phyloP scores from a whole-genome alignment of 2,797 vertebrate genomes.

The Chelidonichthys spinosus region DNA sequence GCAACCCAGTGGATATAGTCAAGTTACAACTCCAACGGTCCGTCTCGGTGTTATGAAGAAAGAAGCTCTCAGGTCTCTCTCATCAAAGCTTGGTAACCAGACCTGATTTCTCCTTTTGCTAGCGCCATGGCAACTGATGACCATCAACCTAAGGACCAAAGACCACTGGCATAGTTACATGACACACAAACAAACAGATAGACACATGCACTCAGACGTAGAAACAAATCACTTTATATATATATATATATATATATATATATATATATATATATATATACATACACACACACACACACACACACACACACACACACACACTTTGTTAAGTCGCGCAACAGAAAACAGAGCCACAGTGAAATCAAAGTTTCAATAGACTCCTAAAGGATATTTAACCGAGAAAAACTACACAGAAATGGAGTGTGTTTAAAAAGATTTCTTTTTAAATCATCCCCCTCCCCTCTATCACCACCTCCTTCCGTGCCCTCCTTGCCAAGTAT shows the following conservation, averaged over 20 bases:
- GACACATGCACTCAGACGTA: neutral
- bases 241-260: no score
- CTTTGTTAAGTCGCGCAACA: constrained; percentile 44
- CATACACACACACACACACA: no score
- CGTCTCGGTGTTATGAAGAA: constrained; percentile 55
- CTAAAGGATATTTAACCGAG: constrained; percentile 41
- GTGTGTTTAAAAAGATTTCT: constrained; percentile 61
- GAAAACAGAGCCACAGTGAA: constrained; percentile 5
- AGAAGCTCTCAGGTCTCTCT: constrained; percentile 60
- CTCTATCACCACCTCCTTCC: constrained; percentile 66
- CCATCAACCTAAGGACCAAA: constrained; percentile 57
- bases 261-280: no score
- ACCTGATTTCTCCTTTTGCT: constrained; percentile 58
- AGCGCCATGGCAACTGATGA: constrained; percentile 67
- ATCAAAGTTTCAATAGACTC: constrained; percentile 57
- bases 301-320: neutral
- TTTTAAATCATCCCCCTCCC: constrained; percentile 54
- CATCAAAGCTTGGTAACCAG: constrained; percentile 64
- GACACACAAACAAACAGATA: constrained; percentile 40
- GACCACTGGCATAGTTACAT: constrained; percentile 52
- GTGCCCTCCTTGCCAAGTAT: constrained; percentile 81
- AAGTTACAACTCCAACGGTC: constrained; percentile 36
- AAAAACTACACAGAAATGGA: constrained; percentile 49
- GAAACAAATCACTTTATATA: neutral
- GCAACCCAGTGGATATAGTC: constrained; percentile 36